Evolutionary conservation across 2,113 vertebrate genomes (phyloP).

Genomic region (Chloroceryle aenea): DNA sequence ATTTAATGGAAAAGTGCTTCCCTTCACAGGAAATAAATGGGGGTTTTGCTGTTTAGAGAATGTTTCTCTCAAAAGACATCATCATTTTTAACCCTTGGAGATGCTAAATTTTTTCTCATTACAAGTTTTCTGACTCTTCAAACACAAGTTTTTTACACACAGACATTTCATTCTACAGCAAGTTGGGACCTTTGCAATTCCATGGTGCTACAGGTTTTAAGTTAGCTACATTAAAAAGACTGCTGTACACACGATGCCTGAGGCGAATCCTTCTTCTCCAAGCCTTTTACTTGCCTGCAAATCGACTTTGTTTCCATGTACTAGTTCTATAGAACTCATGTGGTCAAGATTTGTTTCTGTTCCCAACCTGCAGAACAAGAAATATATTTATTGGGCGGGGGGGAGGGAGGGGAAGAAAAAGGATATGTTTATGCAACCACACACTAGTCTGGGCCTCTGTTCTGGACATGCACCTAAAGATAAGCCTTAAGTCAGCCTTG

Average conservation of each 20-base stretch:
- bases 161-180: neutral
- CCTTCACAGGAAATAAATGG: neutral
- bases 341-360: neutral
- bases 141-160: neutral
- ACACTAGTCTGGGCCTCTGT: neutral
- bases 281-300: neutral
- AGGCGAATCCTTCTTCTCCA: neutral
- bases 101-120: neutral
- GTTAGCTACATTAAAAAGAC: neutral
- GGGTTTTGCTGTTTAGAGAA: neutral
- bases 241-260: neutral
- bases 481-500: neutral
- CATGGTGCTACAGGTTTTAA: neutral
- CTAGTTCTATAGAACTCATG: neutral
- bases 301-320: neutral
- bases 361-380: neutral
- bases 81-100: neutral
- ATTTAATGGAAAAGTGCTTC: neutral
- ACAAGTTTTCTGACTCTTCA: neutral
- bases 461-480: neutral
- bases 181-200: neutral
- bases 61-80: neutral
- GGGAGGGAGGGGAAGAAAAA: too few relatives aligned
- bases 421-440: neutral
- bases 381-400: too few relatives aligned